Evolutionary conservation across 2,113 vertebrate species (phyloP), one percentile per base, ranked within the genome.

Genomic region (Eulemur rufifrons): DNA sequence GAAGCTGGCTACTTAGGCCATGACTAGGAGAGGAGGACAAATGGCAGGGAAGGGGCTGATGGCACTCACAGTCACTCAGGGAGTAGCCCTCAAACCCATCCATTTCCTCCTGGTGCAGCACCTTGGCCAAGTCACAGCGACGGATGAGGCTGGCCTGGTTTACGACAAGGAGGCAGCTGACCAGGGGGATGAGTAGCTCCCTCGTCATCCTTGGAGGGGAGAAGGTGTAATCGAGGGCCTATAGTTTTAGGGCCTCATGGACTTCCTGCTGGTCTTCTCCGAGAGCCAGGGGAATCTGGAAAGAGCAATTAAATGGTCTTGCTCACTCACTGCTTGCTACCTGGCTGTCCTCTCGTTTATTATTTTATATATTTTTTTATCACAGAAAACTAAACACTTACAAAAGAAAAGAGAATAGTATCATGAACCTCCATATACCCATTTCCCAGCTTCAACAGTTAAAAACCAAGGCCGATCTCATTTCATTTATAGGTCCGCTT

Each of bases 21-120:
- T 29, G 56, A 13, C 12, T 2, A 1, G 56, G 42, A 80, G 52
- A 34, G 3, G 34, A 84, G n/a, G n/a, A 56, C 47, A 34, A 14
- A 23, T 6, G 10, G 63, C 81, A 5, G 12, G 1, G 25, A 63
- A 4, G 29, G 11, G 27, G 1, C 4, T 0, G 27, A 17, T 8
- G 45, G 42, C n/a, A 90, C 97, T 98, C 94, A 98, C 97, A 98
- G 89, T 97, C 94, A 4, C 34, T 84, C 54, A 98, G 77, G 47
- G 88, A n/a, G 94, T 96, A 97, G 66, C 97, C 97, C 77, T 97
- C 89, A 91, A 93, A 94, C 3, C 96, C 96, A 6, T 96, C 89
- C 89, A 97, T 0, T 1, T 94, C 77, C n/a, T 95, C 77, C 47
- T 94, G 8, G 6, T 56, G n/a, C 13, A 98, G 89, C 45, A 96